Base-by-base conservation (phyloP, 2,113 vertebrate species). In the Brachyistius frenatus region DNA sequence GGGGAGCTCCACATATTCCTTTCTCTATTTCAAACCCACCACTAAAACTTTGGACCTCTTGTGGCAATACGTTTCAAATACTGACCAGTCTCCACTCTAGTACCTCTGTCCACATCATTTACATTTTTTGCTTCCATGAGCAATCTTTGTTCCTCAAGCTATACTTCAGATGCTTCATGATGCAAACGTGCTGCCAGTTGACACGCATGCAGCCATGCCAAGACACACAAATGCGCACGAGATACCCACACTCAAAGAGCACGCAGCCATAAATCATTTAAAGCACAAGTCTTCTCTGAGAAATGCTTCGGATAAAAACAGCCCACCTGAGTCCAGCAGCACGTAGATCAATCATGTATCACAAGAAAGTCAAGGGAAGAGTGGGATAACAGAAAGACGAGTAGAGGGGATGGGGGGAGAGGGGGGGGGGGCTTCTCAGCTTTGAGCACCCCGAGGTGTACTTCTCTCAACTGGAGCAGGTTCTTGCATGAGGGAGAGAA, bases 281-380 rank as follows among this genome's bases (percentile, higher is more conserved):
- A 83, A 86, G 69, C 86, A 55, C 72, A 66, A 83, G 87, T 81
- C 84, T 84, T 89, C 73, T 78, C 58, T 76, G 83, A 88, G 80
- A 89, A 91, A 85, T 65, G 81, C 84, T 80, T 82, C 37, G 35
- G 68, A 90, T 89, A 85, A 90, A 90, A 90, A 91, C 81, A 87
- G 91, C 85, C 77, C 89, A 89, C 88, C 89, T 89, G 89, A 92
- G 91, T 91, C 89, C 76, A 36, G 81, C 87, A 68, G 88, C 86
- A 77, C 76, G 85, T 2, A 90, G 86, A 93, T 94, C 92, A 92
- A 91, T 93, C 87, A 90, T 78, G 79, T 85, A 88, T 86, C 88
- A 89, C 52, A 85, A 80, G 78, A 88, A 88, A 89, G 84, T 86
- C 81, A 14, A 66, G 70, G 77, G 65, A 86, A 88, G 83, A 85